Evolutionary conservation across 2,113 vertebrate species (phyloP).

Genomic region (Eubucco bourcierii): DNA sequence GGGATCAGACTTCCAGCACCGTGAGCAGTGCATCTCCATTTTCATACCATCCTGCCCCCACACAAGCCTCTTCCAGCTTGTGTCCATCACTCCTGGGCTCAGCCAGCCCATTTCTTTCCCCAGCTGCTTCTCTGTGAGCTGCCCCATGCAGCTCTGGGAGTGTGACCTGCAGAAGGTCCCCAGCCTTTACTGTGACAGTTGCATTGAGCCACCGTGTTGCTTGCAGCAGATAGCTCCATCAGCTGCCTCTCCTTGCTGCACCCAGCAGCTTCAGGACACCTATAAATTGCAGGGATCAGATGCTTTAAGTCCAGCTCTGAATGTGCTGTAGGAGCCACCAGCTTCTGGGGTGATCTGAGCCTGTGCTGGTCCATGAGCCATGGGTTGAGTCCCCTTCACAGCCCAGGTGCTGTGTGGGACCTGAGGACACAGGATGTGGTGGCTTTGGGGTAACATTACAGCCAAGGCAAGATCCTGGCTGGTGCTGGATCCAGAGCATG

Average conservation of each 20-base stretch:
- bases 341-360: neutral
- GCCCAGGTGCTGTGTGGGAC: fast-evolving
- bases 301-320: neutral
- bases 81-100: neutral
- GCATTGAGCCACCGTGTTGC: fast-evolving
- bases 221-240: fast-evolving
- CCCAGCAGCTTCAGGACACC: neutral
- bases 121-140: neutral
- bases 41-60: neutral
- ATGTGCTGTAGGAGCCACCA: fast-evolving
- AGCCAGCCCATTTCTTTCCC: neutral
- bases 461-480: neutral
- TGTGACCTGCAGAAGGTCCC: neutral
- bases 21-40: neutral
- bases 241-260: neutral
- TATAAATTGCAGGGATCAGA: neutral
- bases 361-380: fast-evolving
- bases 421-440: fast-evolving
- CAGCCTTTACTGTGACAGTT: neutral
- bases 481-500: fast-evolving
- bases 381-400: neutral
- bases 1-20: fast-evolving
- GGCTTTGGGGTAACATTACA: neutral
- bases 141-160: neutral
- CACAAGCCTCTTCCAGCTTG: neutral